Evolutionary conservation across 1,140 invertebrate species (phyloP).

Genomic region (Ips nitidus): DNA sequence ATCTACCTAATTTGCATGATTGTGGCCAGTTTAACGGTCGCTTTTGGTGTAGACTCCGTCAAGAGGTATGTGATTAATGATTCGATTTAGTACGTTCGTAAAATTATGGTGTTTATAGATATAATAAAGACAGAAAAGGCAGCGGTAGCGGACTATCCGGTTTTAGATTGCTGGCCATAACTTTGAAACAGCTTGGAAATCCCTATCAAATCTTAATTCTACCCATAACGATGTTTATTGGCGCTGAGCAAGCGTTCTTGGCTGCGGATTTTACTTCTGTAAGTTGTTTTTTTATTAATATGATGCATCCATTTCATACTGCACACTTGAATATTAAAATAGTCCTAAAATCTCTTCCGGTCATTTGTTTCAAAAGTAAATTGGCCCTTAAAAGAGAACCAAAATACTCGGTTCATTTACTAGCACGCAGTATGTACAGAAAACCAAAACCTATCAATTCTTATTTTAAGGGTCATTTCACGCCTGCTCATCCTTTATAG

Average conservation of each 20-base stretch:
- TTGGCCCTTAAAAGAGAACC: too few species aligned
- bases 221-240: constrained; percentile 92
- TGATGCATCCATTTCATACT: background rate
- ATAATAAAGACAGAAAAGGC: constrained; percentile 53
- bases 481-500: constrained; percentile 8
- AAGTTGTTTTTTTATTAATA: constrained; percentile 46
- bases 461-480: constrained; percentile 11
- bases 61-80: constrained; percentile 61
- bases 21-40: constrained; percentile 72
- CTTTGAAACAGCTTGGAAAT: constrained; percentile 73
- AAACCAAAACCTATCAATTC: constrained; percentile 9
- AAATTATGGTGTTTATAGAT: constrained; percentile 48
- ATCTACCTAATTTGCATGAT: constrained; percentile 83
- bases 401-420: too few species aligned
- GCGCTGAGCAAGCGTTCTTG: constrained; percentile 90
- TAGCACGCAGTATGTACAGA: background rate
- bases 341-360: too few species aligned
- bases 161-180: constrained; percentile 72
- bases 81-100: background rate
- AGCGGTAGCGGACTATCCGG: constrained; percentile 57
- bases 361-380: too few species aligned
- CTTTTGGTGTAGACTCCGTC: constrained; percentile 78
- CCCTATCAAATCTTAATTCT: constrained; percentile 81
- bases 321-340: background rate
- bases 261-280: constrained; percentile 88